Percentiles rank a stretch among this genome's conserved stretches.
These are phyloP conservation scores for Indri indri DNA, from an alignment of 2,113 vertebrate genomes.

Conservation along the genomic window DNA sequence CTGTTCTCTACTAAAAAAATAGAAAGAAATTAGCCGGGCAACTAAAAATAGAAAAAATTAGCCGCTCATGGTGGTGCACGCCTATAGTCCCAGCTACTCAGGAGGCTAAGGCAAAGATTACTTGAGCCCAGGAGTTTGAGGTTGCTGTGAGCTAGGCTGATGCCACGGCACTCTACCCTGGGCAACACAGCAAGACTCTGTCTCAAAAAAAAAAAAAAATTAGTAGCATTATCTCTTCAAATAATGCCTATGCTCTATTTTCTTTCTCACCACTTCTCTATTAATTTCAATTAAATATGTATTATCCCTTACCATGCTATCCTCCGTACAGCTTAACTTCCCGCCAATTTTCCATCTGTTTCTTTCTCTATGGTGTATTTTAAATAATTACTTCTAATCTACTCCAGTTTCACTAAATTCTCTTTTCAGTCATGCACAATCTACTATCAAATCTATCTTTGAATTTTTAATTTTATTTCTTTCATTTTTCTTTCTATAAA, in stretches of 20 bases:
- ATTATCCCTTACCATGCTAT: background rate
- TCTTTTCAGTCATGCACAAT: background rate
- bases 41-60: too few species aligned
- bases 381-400: background rate
- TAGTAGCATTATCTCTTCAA: background rate
- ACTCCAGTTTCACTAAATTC: background rate
- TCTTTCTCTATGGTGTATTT: background rate
- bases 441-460: background rate
- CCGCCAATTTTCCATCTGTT: background rate
- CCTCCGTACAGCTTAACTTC: background rate
- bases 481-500: constrained; percentile 18
- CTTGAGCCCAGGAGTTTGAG: too few species aligned
- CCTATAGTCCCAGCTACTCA: too few species aligned
- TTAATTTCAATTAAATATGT: background rate
- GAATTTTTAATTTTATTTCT: constrained; percentile 1
- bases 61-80: too few species aligned
- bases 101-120: too few species aligned
- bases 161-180: too few species aligned
- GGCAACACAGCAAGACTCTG: too few species aligned
- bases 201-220: background rate
- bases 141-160: too few species aligned
- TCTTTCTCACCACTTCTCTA: background rate
- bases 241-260: background rate
- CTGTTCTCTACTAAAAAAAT: too few species aligned
- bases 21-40: too few species aligned